Conservation (phyloP, 2,797 vertebrate genomes). For the Neosalanx taihuensis region DNA sequence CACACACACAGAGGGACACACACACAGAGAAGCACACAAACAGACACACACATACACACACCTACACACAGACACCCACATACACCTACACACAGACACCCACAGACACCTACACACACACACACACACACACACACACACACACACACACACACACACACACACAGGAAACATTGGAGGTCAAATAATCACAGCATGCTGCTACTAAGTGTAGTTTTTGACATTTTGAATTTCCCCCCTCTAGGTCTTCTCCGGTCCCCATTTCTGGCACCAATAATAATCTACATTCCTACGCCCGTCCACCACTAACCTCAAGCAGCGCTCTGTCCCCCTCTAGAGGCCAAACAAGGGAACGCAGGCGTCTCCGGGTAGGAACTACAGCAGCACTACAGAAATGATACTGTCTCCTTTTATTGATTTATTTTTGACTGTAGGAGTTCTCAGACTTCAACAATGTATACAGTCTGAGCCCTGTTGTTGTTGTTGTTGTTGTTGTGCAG, state of each 20-base stretch:
- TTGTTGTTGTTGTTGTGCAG: conserved; percentile 55
- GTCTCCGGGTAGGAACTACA: conserved; percentile 61
- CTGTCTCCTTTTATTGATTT: no score
- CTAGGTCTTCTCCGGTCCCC: conserved; percentile 85
- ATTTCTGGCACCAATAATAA: conserved; percentile 88
- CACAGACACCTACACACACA: conserved; percentile 1
- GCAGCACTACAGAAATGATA: no score
- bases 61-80: not conserved
- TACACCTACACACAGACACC: not conserved
- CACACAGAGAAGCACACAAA: no score
- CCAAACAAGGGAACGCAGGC: conserved; percentile 74
- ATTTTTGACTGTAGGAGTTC: not conserved
- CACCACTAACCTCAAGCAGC: conserved; percentile 69
- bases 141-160: not conserved
- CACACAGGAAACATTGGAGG: not conserved
- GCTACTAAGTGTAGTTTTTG: not conserved
- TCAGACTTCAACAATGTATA: no score
- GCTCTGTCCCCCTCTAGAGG: conserved; percentile 73
- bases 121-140: conserved; percentile 1
- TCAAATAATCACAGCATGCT: no score
- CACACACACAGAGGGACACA: not conserved
- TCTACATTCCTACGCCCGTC: conserved; percentile 98
- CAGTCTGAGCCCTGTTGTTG: not conserved
- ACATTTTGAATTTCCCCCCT: not conserved
- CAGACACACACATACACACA: not conserved